A percentile compares a stretch with the other conserved stretches of the same genome.
phyloP scores from a whole-genome alignment of 2,888 invertebrate species.

The Acanthacorydalis orientalis region DNA sequence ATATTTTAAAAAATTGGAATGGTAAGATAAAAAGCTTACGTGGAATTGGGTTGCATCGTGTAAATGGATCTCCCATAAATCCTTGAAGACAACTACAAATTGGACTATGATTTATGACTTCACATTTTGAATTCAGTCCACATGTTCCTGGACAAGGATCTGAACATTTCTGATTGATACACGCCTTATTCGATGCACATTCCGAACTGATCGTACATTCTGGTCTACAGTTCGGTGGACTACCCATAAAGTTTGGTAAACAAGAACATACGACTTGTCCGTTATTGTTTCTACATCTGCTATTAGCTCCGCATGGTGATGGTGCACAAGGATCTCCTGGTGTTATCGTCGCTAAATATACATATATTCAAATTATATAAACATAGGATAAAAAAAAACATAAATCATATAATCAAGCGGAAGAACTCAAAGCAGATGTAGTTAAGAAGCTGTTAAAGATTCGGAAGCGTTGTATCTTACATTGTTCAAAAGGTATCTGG shows the following conservation, averaged over 20 bases:
- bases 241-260: constrained; percentile 37
- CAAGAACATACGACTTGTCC: constrained; percentile 39
- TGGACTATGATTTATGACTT: constrained; percentile 46
- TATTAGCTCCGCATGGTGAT: constrained; percentile 64
- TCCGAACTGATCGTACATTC: constrained; percentile 37
- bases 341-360: constrained; percentile 22
- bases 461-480: constrained; percentile 14
- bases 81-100: constrained; percentile 40
- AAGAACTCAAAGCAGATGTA: too few species aligned
- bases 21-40: constrained; percentile 11
- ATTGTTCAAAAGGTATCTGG: constrained; percentile 15
- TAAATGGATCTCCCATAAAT: constrained; percentile 42
- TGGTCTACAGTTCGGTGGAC: constrained; percentile 40
- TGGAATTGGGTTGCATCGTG: constrained; percentile 32
- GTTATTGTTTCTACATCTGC: constrained; percentile 49
- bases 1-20: background rate
- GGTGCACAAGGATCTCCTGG: constrained; percentile 44
- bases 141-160: constrained; percentile 36
- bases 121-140: constrained; percentile 30
- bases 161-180: constrained; percentile 21
- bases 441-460: too few species aligned
- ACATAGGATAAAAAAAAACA: too few species aligned
- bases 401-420: too few species aligned
- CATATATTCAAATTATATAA: background rate
- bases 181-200: constrained; percentile 29